Evolutionary conservation across 2,888 invertebrate genomes (phyloP), one percentile per base, ranked within the genome.

Genomic region (Drosophila affinis): DNA sequence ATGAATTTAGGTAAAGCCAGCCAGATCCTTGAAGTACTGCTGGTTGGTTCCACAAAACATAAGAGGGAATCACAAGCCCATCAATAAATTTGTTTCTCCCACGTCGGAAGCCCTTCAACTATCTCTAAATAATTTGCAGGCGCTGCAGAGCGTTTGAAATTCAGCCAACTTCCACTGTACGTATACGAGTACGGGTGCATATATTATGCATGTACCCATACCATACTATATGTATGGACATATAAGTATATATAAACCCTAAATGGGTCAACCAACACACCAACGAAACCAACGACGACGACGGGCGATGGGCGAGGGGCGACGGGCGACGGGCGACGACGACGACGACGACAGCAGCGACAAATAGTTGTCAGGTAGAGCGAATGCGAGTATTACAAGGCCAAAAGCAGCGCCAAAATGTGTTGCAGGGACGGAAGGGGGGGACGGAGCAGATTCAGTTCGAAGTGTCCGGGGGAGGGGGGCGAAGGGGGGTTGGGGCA

Each of bases 291-390:
- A 54, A 53, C 61, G 39, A 32, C 60, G 17, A 57, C 59, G 24
- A 21, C 60, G 12, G 21, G 44, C 55, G 51, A 12, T 14, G 27
- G 9, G 29, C 56, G 53, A 24, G 0, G 24, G 24, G 24, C 4
- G 24, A 21, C 21, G n/a, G 18, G 18, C 18, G 18, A 2, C n/a
- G n/a, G n/a, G n/a, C n/a, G 18, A 18, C 18, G 18, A 53, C 34
- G 54, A 49, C 60, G 39, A 29, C 62, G 21, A 46, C 73, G 55
- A 55, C 54, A 65, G 59, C 76, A 76, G 61, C 76, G 62, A 75
- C 73, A 74, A 82, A 68, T 71, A 72, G 82, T 85, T 87, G 77
- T 79, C 81, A 82, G 87, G 87, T 82, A 64, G 73, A 52, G 61
- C 58, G 48, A 17, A 48, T 9, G n/a, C 44, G 55, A 65, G 53